Evolutionary conservation across 2,888 invertebrate species (phyloP).

Genomic region (Xestia rhomboidea): DNA sequence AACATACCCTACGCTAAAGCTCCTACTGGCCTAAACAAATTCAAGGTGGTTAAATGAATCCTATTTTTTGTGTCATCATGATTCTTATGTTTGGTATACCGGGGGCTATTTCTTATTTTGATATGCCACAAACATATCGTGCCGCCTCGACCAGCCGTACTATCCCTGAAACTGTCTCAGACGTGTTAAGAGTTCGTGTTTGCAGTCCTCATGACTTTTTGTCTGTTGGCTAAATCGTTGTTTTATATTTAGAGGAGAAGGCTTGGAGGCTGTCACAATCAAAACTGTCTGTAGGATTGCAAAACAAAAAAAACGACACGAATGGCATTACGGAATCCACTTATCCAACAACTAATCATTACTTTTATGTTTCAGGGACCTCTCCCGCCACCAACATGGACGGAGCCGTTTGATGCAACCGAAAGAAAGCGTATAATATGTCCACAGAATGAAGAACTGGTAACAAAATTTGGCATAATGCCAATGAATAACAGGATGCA

Average conservation of each 20-base stretch:
- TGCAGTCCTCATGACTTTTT: neutral
- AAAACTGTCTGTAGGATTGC: neutral
- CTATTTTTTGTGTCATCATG: neutral
- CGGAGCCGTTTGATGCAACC: conserved; percentile 69
- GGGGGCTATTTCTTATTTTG: too few relatives aligned
- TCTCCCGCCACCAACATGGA: conserved; percentile 64
- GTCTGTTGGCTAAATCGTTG: neutral
- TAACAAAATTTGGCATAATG: neutral
- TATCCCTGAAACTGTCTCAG: neutral
- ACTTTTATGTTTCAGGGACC: conserved; percentile 51
- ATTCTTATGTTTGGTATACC: neutral
- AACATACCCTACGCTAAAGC: conserved; percentile 77
- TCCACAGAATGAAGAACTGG: conserved; percentile 62
- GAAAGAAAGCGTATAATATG: conserved; percentile 70
- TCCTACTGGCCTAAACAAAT: conserved; percentile 70
- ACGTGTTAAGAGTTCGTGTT: neutral
- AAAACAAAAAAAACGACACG: neutral
- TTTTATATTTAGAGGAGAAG: neutral
- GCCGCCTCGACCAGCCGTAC: neutral
- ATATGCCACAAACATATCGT: neutral
- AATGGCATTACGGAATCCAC: neutral
- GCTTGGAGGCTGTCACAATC: neutral
- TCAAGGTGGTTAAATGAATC: conserved; percentile 67
- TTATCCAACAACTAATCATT: neutral
- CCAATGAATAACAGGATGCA: conserved; percentile 42